Evolutionary conservation across 2,888 invertebrate genomes (phyloP).

Genomic region (Xestoiulus laeticollis): DNA sequence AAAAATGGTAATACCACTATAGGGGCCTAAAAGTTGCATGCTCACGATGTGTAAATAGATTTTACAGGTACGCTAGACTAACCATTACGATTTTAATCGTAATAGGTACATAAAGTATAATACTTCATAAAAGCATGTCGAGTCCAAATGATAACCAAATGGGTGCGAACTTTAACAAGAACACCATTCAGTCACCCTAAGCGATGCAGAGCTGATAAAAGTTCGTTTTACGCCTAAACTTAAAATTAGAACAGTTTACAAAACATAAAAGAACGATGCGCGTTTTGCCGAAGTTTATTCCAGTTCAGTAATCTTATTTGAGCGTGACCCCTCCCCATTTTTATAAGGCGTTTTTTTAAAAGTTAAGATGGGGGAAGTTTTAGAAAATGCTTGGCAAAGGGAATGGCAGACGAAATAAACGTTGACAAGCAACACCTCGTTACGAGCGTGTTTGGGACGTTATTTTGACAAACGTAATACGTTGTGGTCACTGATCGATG

Average conservation of each 20-base stretch:
- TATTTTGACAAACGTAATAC: neutral
- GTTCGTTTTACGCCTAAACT: neutral
- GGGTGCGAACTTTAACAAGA: too few species aligned
- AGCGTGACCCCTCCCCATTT: conserved; percentile 31
- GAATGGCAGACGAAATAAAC: neutral
- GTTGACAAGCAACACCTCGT: neutral
- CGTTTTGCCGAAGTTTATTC: neutral
- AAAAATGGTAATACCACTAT: too few species aligned
- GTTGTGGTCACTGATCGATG: neutral
- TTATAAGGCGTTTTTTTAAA: neutral
- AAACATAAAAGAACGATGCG: neutral
- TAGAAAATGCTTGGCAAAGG: neutral
- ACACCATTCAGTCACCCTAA: too few species aligned
- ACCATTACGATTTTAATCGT: neutral
- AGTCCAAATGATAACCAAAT: neutral
- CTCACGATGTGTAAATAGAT: too few species aligned
- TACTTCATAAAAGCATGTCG: neutral
- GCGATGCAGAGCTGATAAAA: neutral
- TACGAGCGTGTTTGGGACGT: neutral
- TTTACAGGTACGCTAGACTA: too few species aligned
- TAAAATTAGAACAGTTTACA: neutral
- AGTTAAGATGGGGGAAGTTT: neutral
- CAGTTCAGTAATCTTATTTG: neutral
- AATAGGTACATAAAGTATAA: neutral
- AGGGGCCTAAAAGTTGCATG: too few species aligned